Percentiles rank a stretch among this genome's conserved stretches.
Conservation (phyloP, 2,888 invertebrate species). For the Hypomecis atomaria region DNA sequence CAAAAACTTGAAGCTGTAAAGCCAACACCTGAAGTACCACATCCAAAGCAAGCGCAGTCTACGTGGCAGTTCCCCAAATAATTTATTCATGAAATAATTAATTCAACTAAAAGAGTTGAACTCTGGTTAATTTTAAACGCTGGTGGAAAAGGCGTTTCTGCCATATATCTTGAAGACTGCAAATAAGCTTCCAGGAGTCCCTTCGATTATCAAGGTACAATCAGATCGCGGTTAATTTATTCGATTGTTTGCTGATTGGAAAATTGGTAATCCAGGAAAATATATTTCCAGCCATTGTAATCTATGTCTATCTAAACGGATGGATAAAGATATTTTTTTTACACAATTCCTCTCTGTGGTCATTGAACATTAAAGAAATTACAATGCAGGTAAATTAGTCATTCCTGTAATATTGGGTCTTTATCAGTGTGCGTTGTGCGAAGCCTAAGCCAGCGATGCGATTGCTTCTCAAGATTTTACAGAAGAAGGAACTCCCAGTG, state of each 20-base stretch:
- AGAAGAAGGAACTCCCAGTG: slow-evolving; percentile 8
- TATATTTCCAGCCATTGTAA: not conserved
- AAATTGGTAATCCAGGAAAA: not conserved
- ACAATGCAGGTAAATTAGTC: slow-evolving; percentile 11
- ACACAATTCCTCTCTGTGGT: not conserved
- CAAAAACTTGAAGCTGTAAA: slow-evolving; percentile 56
- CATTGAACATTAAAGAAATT: not conserved
- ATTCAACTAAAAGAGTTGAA: slow-evolving; percentile 18
- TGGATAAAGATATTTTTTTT: not conserved
- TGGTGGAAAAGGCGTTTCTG: slow-evolving; percentile 45
- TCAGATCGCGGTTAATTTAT: slow-evolving; percentile 51
- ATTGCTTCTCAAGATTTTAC: slow-evolving; percentile 53
- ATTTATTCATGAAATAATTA: slow-evolving; percentile 31
- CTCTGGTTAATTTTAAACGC: slow-evolving; percentile 35
- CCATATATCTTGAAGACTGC: slow-evolving; percentile 56
- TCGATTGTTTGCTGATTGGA: slow-evolving; percentile 35
- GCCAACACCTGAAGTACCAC: slow-evolving; percentile 49
- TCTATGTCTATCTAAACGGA: no score
- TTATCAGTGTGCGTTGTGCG: slow-evolving; percentile 54
- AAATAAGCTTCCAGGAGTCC: slow-evolving; percentile 41
- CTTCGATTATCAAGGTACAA: slow-evolving; percentile 44
- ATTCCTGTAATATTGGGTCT: slow-evolving; percentile 1
- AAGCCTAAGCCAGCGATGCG: slow-evolving; percentile 61
- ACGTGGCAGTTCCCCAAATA: slow-evolving; percentile 76
- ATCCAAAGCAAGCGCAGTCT: slow-evolving; percentile 51